phyloP scores from a whole-genome alignment of 2,113 vertebrate species.

The Rallus limicola region DNA sequence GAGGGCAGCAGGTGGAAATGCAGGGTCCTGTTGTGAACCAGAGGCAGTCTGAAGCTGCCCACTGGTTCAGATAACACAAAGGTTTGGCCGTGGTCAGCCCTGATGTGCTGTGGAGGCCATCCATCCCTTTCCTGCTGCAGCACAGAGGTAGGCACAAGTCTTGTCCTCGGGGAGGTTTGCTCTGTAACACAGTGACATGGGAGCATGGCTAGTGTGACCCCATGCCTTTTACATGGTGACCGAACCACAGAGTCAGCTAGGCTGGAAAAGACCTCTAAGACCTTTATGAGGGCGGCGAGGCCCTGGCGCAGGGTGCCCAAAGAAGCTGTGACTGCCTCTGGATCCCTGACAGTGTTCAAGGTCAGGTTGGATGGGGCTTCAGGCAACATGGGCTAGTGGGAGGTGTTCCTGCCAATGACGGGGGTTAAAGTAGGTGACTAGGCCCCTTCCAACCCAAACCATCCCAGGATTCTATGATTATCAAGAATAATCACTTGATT shows the following conservation, averaged over 20 bases:
- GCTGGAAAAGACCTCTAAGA: neutral
- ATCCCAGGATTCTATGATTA: no score
- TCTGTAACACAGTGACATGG: neutral
- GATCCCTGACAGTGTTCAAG: no score
- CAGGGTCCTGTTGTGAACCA: neutral
- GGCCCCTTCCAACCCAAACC: no score
- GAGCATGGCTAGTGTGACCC: neutral
- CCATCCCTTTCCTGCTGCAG: neutral
- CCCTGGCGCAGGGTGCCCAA: no score
- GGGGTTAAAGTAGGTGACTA: no score
- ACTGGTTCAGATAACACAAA: accelerated
- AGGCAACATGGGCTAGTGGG: no score
- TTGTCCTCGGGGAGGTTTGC: neutral
- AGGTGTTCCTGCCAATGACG: no score
- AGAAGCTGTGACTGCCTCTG: no score
- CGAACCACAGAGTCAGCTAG: neutral
- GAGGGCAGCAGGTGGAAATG: neutral
- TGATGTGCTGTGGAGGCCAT: neutral
- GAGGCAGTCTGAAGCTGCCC: neutral
- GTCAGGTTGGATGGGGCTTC: no score
- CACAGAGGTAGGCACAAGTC: neutral
- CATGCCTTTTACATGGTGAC: neutral
- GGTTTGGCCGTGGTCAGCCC: neutral
- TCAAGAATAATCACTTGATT: no score
- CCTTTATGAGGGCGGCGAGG: no score